Evolutionary conservation across 2,888 invertebrate species (phyloP), one percentile per base, ranked within the genome.

Genomic region (Patella pellucida): DNA sequence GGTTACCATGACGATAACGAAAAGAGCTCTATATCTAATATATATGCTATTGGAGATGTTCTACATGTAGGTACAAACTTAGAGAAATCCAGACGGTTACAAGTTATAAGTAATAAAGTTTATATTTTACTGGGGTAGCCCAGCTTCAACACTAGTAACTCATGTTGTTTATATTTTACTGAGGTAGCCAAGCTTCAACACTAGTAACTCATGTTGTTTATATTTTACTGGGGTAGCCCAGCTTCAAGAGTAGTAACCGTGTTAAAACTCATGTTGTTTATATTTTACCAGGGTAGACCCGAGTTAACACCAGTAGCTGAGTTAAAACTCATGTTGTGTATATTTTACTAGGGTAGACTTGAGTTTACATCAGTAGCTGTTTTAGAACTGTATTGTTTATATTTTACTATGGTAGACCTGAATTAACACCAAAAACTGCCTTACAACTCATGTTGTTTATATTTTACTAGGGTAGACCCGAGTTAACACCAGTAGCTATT

Each of bases 51-150:
- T 16, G 89, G 89, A 83, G 95, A 95, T 12, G 95, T 97, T 86
- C 93, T 96, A 81, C 93, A 95, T 85, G 95, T 94, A 85, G 93
- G 94, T 92, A 31, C 62, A 14, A 16, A 12, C 81, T 73, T 52
- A 16, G 9, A 7, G 41, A 41, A 41, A 41, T 41, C 9, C 41
- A n/a, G 23, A 23, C 31, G 16, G 16, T 27, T 69, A 23, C 27
- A 27, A 19, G 16, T 3, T 62, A 62, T 31, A 31, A 31, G 31
- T 31, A 4, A 27, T 3, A 27, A 27, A n/a, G n/a, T n/a, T n/a
- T n/a, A n/a, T n/a, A n/a, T n/a, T n/a, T n/a, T n/a, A 27, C 27
- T 74, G 85, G 85, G 82, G 71, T n/a, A 69, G 78, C 71, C 88
- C 88, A 56, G 87, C 90, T 74, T 77, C 90, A 71, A 89, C 89